These are phyloP conservation scores for Austrofundulus limnaeus DNA, from an alignment of 2,113 vertebrate species.

Conservation along the genomic window DNA sequence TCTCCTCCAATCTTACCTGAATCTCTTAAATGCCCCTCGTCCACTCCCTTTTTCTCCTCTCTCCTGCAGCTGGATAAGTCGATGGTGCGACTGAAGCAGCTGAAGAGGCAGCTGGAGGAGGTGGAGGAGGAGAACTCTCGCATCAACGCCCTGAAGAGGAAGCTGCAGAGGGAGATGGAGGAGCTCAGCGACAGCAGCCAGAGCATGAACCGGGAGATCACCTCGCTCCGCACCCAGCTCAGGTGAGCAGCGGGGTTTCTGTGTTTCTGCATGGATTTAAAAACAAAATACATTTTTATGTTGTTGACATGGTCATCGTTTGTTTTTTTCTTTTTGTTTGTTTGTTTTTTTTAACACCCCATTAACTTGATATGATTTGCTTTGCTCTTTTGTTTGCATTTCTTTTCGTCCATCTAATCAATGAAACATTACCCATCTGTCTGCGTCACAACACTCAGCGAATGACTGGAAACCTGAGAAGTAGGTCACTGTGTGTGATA, in stretches of 20 bases:
- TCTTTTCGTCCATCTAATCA: conserved; percentile 66
- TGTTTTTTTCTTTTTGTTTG: conserved; percentile 41
- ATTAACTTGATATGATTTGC: conserved; percentile 54
- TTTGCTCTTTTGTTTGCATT: conserved; percentile 63
- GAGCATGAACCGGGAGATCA: conserved; percentile 91
- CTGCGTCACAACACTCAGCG: conserved; percentile 75
- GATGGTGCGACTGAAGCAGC: conserved; percentile 87
- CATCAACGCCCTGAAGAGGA: conserved; percentile 91
- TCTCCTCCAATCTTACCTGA: not conserved
- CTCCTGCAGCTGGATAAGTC: conserved; percentile 80
- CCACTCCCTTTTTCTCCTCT: not conserved
- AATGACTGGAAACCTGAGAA: conserved; percentile 78
- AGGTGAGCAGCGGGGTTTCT: conserved; percentile 76
- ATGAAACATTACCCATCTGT: conserved; percentile 70
- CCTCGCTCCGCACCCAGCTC: conserved; percentile 91
- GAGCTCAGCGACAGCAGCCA: conserved; percentile 89
- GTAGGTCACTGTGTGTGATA: conserved; percentile 73
- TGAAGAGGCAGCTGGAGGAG: conserved; percentile 97
- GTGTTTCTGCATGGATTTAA: conserved; percentile 1
- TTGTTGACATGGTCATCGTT: conserved; percentile 11
- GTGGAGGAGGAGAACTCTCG: conserved; percentile 96
- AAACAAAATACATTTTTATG: too few species aligned
- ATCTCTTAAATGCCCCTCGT: conserved; percentile 8
- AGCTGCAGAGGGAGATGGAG: conserved; percentile 94
- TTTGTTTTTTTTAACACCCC: conserved; percentile 38